Conservation (phyloP, 2,113 vertebrate species). For the Esox niger region DNA sequence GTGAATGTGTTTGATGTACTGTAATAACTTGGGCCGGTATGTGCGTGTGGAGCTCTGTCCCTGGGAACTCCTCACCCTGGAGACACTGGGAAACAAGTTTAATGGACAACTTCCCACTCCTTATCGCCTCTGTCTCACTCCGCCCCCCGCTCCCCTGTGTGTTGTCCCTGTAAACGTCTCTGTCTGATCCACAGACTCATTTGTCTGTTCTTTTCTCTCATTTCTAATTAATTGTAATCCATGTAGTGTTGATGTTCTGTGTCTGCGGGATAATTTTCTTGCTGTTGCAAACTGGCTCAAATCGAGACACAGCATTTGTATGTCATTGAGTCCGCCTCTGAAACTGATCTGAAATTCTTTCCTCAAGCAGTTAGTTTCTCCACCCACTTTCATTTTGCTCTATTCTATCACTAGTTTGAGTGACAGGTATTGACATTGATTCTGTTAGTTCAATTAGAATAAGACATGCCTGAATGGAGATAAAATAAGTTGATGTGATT, state of each 20-base stretch:
- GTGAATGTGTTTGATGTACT: slow-evolving; percentile 66
- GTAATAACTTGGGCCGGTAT: slow-evolving; percentile 70
- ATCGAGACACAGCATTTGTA: background rate
- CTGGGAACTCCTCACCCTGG: slow-evolving; percentile 70
- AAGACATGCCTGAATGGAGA: slow-evolving; percentile 38
- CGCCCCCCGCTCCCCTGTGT: slow-evolving; percentile 16
- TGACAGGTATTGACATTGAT: slow-evolving; percentile 51
- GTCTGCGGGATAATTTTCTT: too few relatives aligned
- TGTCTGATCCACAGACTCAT: background rate
- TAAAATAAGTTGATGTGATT: slow-evolving; percentile 38
- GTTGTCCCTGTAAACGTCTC: slow-evolving; percentile 1
- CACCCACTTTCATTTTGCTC: slow-evolving; percentile 10
- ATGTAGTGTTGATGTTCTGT: background rate
- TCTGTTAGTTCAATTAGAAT: slow-evolving; percentile 27
- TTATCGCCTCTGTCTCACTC: slow-evolving; percentile 52
- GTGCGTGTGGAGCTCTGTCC: slow-evolving; percentile 47
- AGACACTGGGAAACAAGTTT: slow-evolving; percentile 65
- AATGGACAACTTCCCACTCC: slow-evolving; percentile 66
- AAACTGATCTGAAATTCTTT: slow-evolving; percentile 45
- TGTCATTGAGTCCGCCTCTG: background rate
- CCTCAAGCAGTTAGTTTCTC: slow-evolving; percentile 31
- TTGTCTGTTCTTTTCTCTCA: too few relatives aligned
- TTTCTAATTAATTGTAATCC: background rate
- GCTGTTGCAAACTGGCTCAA: background rate
- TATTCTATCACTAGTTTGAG: slow-evolving; percentile 49